Evolutionary conservation across 1,140 invertebrate species (phyloP).

Genomic region (Catajapyx aquilonaris): DNA sequence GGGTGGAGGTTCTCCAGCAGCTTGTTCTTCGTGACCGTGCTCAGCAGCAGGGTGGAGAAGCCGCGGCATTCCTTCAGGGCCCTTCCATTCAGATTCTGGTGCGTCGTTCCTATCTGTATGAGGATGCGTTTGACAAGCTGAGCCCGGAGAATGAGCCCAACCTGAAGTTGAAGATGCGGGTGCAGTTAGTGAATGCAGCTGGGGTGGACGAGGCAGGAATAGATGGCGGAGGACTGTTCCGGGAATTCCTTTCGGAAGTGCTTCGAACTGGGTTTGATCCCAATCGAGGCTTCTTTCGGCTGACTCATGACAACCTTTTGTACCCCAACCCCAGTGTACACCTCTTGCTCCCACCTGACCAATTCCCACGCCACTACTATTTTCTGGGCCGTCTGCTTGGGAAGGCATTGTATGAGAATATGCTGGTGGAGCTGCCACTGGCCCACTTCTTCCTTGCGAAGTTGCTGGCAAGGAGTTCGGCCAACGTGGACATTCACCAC

Average conservation of each 20-base stretch:
- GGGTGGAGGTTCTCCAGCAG: constrained; percentile 67
- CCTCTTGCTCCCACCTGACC: constrained; percentile 53
- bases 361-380: constrained; percentile 80
- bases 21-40: constrained; percentile 45
- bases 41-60: constrained; percentile 46
- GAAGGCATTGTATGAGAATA: constrained; percentile 85
- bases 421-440: constrained; percentile 80
- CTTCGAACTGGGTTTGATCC: constrained; percentile 92
- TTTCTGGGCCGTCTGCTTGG: constrained; percentile 89
- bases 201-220: constrained; percentile 88
- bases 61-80: constrained; percentile 48
- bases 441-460: constrained; percentile 84
- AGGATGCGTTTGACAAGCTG: constrained; percentile 90
- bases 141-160: constrained; percentile 78
- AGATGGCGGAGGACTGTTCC: constrained; percentile 83
- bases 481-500: constrained; percentile 84
- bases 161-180: constrained; percentile 58
- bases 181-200: constrained; percentile 72
- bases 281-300: constrained; percentile 79
- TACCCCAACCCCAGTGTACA: constrained; percentile 89
- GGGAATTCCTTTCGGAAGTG: constrained; percentile 78
- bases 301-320: constrained; percentile 77
- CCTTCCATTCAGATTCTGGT: constrained; percentile 59
- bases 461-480: constrained; percentile 47
- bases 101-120: constrained; percentile 79